Evolutionary conservation across 2,888 invertebrate species (phyloP).

Genomic region (Craniophora ligustri): DNA sequence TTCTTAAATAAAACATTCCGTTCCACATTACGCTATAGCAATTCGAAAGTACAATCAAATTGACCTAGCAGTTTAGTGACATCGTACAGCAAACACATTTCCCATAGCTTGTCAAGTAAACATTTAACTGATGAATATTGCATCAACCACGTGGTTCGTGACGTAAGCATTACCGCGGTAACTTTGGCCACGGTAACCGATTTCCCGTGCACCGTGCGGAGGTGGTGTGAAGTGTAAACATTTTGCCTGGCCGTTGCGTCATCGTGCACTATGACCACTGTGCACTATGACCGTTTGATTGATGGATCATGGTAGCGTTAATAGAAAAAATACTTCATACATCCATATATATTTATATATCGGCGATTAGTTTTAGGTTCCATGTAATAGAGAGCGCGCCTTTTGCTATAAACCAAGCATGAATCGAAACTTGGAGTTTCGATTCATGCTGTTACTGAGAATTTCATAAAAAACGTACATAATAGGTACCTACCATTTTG

Average conservation of each 20-base stretch:
- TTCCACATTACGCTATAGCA: neutral
- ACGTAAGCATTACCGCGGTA: slow-evolving; percentile 33
- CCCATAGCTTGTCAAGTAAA: slow-evolving; percentile 12
- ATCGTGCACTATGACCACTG: slow-evolving; percentile 20
- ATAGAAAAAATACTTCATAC: neutral
- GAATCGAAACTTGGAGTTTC: no score
- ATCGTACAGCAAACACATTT: slow-evolving; percentile 28
- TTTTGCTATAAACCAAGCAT: no score
- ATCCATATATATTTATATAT: no score
- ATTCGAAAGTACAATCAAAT: slow-evolving; percentile 15
- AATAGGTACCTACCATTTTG: no score
- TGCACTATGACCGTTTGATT: slow-evolving; percentile 19
- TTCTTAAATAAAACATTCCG: neutral
- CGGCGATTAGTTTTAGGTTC: no score
- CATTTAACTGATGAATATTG: slow-evolving; percentile 37
- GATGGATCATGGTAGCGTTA: slow-evolving; percentile 6
- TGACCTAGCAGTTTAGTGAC: slow-evolving; percentile 30
- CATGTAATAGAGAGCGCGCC: no score
- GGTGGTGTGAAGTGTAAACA: slow-evolving; percentile 4
- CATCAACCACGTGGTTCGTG: slow-evolving; percentile 32
- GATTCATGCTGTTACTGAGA: no score
- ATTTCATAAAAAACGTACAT: no score
- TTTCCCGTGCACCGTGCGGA: slow-evolving; percentile 13
- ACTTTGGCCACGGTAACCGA: slow-evolving; percentile 26
- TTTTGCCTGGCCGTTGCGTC: slow-evolving; percentile 20